Base-by-base conservation (phyloP, 2,888 invertebrate genomes). In the Leucophora obtusa region DNA sequence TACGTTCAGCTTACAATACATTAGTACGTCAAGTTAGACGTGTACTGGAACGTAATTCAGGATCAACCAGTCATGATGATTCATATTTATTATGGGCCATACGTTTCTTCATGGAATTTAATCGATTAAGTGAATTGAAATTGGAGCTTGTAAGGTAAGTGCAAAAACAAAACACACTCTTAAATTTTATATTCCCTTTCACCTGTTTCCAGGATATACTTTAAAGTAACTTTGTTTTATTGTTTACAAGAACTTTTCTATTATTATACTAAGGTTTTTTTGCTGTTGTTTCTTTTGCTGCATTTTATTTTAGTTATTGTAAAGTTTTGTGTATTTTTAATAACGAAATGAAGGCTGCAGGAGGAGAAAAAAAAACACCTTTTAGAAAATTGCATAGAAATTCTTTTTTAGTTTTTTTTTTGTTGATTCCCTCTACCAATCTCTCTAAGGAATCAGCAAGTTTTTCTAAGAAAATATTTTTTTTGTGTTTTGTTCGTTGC, bases 101-200 rank as follows among this genome's bases (percentile, higher is more conserved):
- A 84, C 94, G 95, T 87, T 98, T 98, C 91, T 98, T 98, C 90
- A 98, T 98, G 97, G 97, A 97, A 90, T 98, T 98, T 91, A 98
- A 98, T 92, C 93, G 98, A 83, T 92, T 94, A 86, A 94, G 96
- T 89, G 94, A 95, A 86, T 96, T 96, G 88, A 93, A 96, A 91
- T 94, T 98, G 83, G 96, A 97, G 89, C 92, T 96, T 85, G 95
- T 98, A 84, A 96, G 97, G 96, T 96, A 91, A 91, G 88, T 87
- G 63, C 21, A 33, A 14, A 28, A 28, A 7, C 3, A 28, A 28
- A 28, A 28, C 1, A 28, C 28, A 6, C 1, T 28, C 21, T 28
- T 28, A 28, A 28, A 28, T 28, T 28, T 28, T 7, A 28, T 7
- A 51, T 28, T n/a, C 7, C 5, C 24, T 51, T 53, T 51, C 14